Evolutionary conservation across 2,797 vertebrate species (phyloP).

Genomic region (Sternotherus odoratus): DNA sequence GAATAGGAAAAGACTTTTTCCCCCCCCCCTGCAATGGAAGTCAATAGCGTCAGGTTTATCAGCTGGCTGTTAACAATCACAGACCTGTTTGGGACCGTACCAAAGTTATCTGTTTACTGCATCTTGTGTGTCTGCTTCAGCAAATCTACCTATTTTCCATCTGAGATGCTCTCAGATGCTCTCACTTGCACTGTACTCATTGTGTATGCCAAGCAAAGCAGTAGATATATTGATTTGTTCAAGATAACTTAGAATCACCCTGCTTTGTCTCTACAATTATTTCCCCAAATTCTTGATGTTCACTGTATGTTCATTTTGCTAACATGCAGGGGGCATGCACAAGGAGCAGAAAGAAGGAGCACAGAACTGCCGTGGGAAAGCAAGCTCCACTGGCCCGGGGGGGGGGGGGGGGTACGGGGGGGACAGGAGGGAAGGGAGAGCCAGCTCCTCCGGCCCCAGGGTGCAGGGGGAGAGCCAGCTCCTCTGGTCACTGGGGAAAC

Average conservation of each 20-base stretch:
- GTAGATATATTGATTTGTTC: not conserved
- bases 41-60: not conserved
- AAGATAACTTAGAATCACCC: not conserved
- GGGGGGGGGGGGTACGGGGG: too few species aligned
- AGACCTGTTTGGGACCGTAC: not conserved
- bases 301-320: not conserved
- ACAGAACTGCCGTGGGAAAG: too few species aligned
- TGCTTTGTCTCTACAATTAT: not conserved
- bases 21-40: too few species aligned
- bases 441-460: too few species aligned
- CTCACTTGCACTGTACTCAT: not conserved
- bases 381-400: too few species aligned
- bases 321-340: too few species aligned
- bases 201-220: not conserved
- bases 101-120: not conserved
- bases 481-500: too few species aligned
- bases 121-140: not conserved
- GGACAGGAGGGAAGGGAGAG: too few species aligned
- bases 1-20: not conserved
- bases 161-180: too few species aligned
- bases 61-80: conserved; percentile 1
- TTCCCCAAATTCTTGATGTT: not conserved
- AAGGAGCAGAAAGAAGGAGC: too few species aligned
- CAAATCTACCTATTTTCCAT: conserved; percentile 7
- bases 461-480: too few species aligned